Conservation (phyloP, 2,113 vertebrate species). For the Corythoichthys haematopterus region DNA sequence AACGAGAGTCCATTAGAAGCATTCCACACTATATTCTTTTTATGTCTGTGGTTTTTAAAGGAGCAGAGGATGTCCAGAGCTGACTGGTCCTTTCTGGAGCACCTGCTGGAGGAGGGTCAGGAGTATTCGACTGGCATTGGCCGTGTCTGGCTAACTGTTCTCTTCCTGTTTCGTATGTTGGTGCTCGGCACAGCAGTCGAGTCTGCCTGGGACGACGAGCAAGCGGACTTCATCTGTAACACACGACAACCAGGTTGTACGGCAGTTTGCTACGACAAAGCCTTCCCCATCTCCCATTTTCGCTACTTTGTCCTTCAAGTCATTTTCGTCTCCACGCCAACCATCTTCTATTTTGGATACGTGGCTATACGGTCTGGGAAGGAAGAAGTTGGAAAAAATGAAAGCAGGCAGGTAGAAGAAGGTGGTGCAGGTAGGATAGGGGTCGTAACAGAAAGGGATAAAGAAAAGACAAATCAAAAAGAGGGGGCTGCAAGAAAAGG, state of each 20-base stretch:
- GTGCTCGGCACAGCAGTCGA: slow-evolving; percentile 86
- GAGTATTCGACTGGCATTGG: slow-evolving; percentile 87
- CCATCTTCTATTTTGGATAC: slow-evolving; percentile 88
- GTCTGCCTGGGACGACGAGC: slow-evolving; percentile 95
- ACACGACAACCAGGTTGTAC: slow-evolving; percentile 88
- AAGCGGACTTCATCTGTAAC: slow-evolving; percentile 88
- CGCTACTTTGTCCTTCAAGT: slow-evolving; percentile 97
- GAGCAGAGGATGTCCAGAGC: slow-evolving; percentile 81
- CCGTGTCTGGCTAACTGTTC: slow-evolving; percentile 90
- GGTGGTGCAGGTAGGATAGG: slow-evolving; percentile 33
- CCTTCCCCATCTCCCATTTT: slow-evolving; percentile 96
- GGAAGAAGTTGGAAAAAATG: slow-evolving; percentile 60
- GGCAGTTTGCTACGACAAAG: slow-evolving; percentile 87
- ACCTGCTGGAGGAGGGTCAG: slow-evolving; percentile 90
- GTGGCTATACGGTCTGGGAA: slow-evolving; percentile 76
- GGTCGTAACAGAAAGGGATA: slow-evolving; percentile 21
- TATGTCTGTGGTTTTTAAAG: slow-evolving; percentile 20
- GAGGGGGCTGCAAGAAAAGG: slow-evolving; percentile 15
- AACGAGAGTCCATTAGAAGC: too few relatives aligned
- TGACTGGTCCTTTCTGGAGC: slow-evolving; percentile 94
- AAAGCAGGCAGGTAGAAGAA: slow-evolving; percentile 21
- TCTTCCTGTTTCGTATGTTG: slow-evolving; percentile 95
- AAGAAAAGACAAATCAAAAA: slow-evolving; percentile 29
- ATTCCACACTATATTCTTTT: too few relatives aligned
- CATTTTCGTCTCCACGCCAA: slow-evolving; percentile 92